Conservation (phyloP, 2,888 invertebrate species). For the Drosophila sordidapex region DNA sequence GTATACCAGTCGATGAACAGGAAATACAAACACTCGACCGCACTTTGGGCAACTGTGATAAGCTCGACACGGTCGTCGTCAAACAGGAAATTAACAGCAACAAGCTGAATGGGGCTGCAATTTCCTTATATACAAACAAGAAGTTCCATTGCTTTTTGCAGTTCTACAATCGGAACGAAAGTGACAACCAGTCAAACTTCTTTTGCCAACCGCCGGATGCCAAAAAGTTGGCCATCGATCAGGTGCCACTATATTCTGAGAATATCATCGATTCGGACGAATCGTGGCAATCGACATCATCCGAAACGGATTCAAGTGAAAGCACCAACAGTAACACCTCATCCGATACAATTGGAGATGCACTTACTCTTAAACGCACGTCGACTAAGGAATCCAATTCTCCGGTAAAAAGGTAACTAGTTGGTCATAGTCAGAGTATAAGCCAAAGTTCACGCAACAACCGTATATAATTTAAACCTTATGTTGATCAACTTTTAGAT, state of each 20-base stretch:
- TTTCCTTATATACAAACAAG: constrained; percentile 34
- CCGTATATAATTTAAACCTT: background rate
- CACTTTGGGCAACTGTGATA: constrained; percentile 15
- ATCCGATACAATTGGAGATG: constrained; percentile 2
- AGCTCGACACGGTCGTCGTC: constrained; percentile 17
- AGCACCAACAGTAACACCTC: constrained; percentile 9
- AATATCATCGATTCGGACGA: constrained; percentile 29
- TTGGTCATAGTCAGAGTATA: background rate
- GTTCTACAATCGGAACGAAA: constrained; percentile 39
- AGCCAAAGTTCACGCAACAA: background rate
- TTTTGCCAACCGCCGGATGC: constrained; percentile 19
- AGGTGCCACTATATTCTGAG: constrained; percentile 28
- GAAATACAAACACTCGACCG: constrained; percentile 32
- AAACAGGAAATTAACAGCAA: constrained; percentile 8
- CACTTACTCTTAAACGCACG: constrained; percentile 8
- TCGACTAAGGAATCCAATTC: background rate
- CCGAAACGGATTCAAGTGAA: constrained; percentile 14
- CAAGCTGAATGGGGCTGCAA: constrained; percentile 43
- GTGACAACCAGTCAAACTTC: constrained; percentile 34
- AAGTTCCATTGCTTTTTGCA: constrained; percentile 49
- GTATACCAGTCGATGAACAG: constrained; percentile 28
- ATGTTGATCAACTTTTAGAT: background rate
- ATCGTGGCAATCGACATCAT: constrained; percentile 24
- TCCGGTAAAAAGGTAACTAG: constrained; percentile 21
- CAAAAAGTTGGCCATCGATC: constrained; percentile 38